Evolutionary conservation across 2,113 vertebrate genomes (phyloP), one percentile per base, ranked within the genome.

Genomic region (Centropristis striata): DNA sequence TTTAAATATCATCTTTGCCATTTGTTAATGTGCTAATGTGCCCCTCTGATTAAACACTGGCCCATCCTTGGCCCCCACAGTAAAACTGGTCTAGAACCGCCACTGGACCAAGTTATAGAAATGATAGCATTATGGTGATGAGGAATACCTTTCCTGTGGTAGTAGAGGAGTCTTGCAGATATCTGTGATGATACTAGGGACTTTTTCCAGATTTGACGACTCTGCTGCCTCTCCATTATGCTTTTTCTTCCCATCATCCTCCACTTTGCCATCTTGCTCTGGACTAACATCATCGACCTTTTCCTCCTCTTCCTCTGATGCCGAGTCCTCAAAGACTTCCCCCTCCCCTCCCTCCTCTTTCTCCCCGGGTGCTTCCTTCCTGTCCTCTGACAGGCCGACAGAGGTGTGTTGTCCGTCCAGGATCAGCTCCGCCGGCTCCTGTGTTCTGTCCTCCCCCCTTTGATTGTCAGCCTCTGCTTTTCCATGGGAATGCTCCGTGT

Each of bases 401-500:
- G 87, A 21, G 47, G 66, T 1, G 7, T 37, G 55, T 1, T 79
- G 9, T 42, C 42, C 68, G 1, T 81, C 68, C 28, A 86, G 85
- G 61, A 94, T 94, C 60, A 91, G 77, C 47, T 82, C 80, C 0
- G 78, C 27, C 0, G 39, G 41, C 50, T 87, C 74, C 32, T 41
- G 64, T 28, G 42, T 36, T 66, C 68, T 8, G 10, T 77, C 86
- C 6, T 78, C 83, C 12, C 28, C 65, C 7, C 25, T 71, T 37
- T 71, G 64, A 20, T 1, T 49, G 8, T 67, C 80, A 0, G 59
- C 61, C 53, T 93, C 92, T 2, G 73, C 25, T 8, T 68, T 85
- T 47, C 71, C 92, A 13, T 86, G 82, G 72, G 92, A 95, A 81
- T 90, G 93, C 82, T 96, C 91, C 0, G 85, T 21, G 92, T 98